These are phyloP conservation scores for Mactromeris polynyma DNA, from an alignment of 2,888 invertebrate species.

Conservation along the genomic window DNA sequence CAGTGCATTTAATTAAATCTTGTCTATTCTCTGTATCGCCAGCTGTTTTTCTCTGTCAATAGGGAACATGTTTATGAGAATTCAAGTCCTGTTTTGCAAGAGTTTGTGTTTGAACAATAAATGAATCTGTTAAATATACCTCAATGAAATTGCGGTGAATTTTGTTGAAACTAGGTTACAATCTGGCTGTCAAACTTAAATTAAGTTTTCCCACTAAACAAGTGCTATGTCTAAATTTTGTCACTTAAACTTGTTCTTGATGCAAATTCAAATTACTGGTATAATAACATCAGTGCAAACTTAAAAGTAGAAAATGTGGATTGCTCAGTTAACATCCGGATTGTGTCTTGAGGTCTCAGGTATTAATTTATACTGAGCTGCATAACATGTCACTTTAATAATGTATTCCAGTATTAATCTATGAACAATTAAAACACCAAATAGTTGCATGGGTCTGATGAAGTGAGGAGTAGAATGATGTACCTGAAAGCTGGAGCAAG, in stretches of 20 bases:
- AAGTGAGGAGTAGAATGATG: too few species aligned
- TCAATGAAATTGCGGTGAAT: background rate
- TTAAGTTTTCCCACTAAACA: background rate
- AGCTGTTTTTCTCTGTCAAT: conserved; percentile 9
- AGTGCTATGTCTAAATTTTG: background rate
- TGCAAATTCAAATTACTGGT: background rate
- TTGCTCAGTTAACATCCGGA: too few species aligned
- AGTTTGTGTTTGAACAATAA: too few species aligned
- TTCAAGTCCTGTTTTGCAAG: background rate
- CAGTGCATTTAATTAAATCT: conserved; percentile 13
- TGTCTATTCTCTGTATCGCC: background rate
- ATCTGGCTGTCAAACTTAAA: background rate
- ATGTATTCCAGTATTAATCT: too few species aligned
- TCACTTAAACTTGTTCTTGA: background rate
- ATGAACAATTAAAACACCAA: too few species aligned
- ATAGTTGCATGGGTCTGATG: too few species aligned
- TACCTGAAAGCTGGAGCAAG: too few species aligned
- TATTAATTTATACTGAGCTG: too few species aligned
- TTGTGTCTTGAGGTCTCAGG: too few species aligned
- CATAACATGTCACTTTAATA: too few species aligned
- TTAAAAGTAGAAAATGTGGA: too few species aligned
- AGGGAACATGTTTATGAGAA: background rate
- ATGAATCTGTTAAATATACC: background rate
- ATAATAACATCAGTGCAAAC: background rate
- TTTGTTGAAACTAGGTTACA: background rate